Evolutionary conservation across 1,140 invertebrate species (phyloP), one percentile per base, ranked within the genome.

Genomic region (Bicyclus anynana): DNA sequence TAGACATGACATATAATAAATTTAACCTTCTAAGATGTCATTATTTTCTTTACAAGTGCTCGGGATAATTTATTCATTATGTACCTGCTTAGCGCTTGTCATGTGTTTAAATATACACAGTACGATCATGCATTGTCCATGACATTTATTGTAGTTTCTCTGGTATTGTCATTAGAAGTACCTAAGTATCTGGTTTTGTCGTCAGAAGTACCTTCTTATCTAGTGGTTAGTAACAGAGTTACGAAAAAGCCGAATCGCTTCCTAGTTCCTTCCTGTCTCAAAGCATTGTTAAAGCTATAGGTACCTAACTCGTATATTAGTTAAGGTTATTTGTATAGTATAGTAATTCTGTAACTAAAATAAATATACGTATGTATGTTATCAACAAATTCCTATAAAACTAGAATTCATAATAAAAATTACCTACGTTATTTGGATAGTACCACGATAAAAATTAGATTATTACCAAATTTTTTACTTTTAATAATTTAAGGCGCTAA

Each of bases 81-180:
- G 47, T 59, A 29, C 50, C 29, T 26, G n/a, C 20, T 20, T 52
- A n/a, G 35, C 10, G 49, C 14, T 9, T 47, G 50, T 53, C 50
- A 59, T 59, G 57, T 58, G 51, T 58, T 51, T 21, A 51, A 23
- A 50, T 44, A 27, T 44, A 23, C n/a, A n/a, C n/a, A 7, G 37
- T 50, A 26, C 2, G 2, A 14, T 17, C 10, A 27, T 27, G 10
- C 1, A 2, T 21, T 53, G 57, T 38, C 57, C 57, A 20, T 59
- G 57, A 59, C 57, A 59, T 59, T 59, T 59, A 37, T 49, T 26
- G 20, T 26, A 46, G 40, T 44, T 52, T 38, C 53, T 56, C 42
- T 53, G 53, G 40, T 29, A 55, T 52, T 48, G 16, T 52, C 13
- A 12, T 59, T 59, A 20, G 42, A 52, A 16, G 7, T 13, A 51